Percentiles rank a stretch among this genome's conserved stretches.
phyloP scores from a whole-genome alignment of 2,797 vertebrate species.

The Oreortyx pictus region DNA sequence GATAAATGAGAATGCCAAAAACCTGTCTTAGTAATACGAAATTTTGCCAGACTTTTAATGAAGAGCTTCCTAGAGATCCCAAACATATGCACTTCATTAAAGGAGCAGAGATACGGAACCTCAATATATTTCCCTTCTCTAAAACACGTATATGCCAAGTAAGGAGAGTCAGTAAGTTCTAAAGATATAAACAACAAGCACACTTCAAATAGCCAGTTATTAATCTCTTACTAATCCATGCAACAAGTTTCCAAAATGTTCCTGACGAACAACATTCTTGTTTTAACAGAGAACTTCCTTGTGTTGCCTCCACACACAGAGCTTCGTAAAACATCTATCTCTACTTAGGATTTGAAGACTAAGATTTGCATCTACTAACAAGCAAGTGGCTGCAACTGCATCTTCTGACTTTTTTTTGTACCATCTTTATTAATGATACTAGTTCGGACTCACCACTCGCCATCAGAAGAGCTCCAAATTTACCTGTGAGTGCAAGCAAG shows the following conservation, averaged over 20 bases:
- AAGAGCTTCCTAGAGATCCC: background rate
- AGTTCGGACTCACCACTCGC: background rate
- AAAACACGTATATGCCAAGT: background rate
- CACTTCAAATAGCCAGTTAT: background rate
- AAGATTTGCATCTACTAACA: background rate
- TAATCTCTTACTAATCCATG: background rate
- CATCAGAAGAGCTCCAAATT: background rate
- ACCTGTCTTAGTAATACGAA: background rate
- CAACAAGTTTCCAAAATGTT: background rate
- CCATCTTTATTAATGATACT: fast-evolving
- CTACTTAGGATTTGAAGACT: background rate
- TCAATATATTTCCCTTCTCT: background rate
- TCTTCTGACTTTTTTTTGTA: background rate
- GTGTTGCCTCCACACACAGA: background rate
- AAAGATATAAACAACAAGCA: background rate
- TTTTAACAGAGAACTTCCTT: background rate
- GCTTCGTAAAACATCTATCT: fast-evolving
- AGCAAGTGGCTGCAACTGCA: background rate
- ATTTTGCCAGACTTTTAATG: background rate
- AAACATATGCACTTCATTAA: background rate
- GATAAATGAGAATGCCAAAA: background rate
- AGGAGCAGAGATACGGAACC: background rate
- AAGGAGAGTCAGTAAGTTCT: background rate
- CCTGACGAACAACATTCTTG: background rate
- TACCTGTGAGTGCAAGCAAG: background rate